Percentiles rank a stretch among this genome's conserved stretches.
Evolutionary conservation across 2,113 vertebrate species (phyloP).

Genomic region (Capreolus pygargus): DNA sequence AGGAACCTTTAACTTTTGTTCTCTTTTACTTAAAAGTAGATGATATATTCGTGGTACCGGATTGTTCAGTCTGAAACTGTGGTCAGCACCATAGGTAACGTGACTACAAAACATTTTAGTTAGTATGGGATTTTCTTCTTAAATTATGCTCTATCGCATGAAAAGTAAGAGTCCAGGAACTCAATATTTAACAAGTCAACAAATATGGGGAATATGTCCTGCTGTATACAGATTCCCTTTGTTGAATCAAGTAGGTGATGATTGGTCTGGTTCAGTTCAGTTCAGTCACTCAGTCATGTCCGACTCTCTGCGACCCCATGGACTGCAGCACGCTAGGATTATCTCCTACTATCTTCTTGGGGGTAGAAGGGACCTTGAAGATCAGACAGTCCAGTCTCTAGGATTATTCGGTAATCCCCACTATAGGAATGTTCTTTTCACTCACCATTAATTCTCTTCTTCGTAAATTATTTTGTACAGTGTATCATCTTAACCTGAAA

Average conservation of each 20-base stretch:
- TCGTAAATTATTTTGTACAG: neutral
- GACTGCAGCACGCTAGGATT: neutral
- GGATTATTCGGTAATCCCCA: neutral
- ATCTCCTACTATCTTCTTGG: neutral
- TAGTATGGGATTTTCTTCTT: neutral
- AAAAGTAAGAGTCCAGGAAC: neutral
- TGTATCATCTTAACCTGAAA: neutral
- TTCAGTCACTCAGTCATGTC: neutral
- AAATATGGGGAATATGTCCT: neutral
- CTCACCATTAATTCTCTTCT: neutral
- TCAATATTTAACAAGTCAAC: neutral
- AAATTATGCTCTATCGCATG: neutral
- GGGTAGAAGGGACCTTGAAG: slow-evolving; percentile 3
- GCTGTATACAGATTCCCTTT: neutral
- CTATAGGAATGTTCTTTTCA: neutral
- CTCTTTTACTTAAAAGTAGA: slow-evolving; percentile 13
- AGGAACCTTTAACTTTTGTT: neutral
- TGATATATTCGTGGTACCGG: neutral
- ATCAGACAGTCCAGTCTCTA: neutral
- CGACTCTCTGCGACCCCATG: neutral
- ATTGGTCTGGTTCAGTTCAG: neutral
- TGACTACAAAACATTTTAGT: neutral
- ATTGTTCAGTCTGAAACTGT: neutral
- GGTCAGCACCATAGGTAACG: neutral
- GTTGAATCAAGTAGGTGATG: neutral